phyloP scores from a whole-genome alignment of 2,888 invertebrate genomes.

The Spisula solida region DNA sequence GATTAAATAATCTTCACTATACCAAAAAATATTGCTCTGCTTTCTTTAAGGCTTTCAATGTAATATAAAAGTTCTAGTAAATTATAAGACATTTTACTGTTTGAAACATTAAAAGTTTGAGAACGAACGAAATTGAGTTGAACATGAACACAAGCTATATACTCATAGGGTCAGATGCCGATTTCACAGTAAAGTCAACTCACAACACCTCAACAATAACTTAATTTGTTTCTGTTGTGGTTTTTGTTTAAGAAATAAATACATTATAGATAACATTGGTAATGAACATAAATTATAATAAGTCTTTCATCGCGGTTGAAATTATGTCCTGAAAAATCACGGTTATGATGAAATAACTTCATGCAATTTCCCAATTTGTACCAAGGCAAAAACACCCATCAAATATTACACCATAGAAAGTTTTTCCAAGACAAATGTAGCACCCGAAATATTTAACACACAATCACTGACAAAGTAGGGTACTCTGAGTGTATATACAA shows the following conservation, averaged over 20 bases:
- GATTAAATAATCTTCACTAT: too few species aligned
- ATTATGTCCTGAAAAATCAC: background rate
- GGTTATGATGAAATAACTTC: background rate
- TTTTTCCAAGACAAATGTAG: background rate
- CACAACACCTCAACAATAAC: too few species aligned
- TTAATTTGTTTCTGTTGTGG: background rate
- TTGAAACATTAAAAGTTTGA: too few species aligned
- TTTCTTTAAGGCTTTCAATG: too few species aligned
- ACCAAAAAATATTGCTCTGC: too few species aligned
- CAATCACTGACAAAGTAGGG: background rate
- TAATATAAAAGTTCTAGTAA: too few species aligned
- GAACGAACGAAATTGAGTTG: too few species aligned
- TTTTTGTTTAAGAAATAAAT: too few species aligned
- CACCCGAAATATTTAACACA: background rate
- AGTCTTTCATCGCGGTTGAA: background rate
- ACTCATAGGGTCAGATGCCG: too few species aligned
- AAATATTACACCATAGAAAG: background rate
- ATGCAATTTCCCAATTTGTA: background rate
- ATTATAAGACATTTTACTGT: too few species aligned
- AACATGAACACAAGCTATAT: too few species aligned
- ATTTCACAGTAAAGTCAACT: too few species aligned
- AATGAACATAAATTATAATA: background rate
- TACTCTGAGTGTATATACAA: background rate
- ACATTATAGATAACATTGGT: background rate
- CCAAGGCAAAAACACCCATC: background rate